A percentile compares a stretch with the other conserved stretches of the same genome.
Conservation (phyloP, 2,888 invertebrate genomes). For the Bellardia pandia region DNA sequence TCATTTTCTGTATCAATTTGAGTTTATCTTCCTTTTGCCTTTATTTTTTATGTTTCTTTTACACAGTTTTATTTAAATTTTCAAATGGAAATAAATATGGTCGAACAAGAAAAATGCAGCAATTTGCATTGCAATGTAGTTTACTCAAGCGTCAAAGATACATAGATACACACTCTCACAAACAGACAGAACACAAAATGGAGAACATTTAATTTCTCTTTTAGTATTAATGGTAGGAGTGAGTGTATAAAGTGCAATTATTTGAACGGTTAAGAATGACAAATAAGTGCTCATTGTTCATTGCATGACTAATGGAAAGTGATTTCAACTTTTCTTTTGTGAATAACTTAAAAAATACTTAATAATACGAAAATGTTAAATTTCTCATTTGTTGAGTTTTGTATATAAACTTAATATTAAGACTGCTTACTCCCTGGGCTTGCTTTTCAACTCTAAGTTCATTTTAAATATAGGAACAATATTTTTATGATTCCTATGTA, state of each 20-base stretch:
- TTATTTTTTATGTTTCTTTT: neutral
- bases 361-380: neutral
- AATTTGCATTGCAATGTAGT: constrained; percentile 60
- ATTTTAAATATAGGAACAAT: too few relatives aligned
- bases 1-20: constrained; percentile 17
- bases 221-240: neutral
- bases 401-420: too few relatives aligned
- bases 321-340: neutral
- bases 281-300: constrained; percentile 7
- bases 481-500: too few relatives aligned
- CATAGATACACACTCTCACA: neutral
- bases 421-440: too few relatives aligned
- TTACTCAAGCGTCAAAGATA: constrained; percentile 26
- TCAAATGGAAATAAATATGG: constrained; percentile 50
- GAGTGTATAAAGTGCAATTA: neutral
- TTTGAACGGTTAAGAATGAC: neutral
- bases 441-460: too few relatives aligned
- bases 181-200: neutral
- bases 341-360: too few relatives aligned
- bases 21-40: neutral
- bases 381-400: too few relatives aligned
- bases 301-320: neutral
- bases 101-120: constrained; percentile 48
- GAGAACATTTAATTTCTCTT: neutral
- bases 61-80: neutral